phyloP scores from a whole-genome alignment of 2,113 vertebrate species.

The Menidia beryllina region DNA sequence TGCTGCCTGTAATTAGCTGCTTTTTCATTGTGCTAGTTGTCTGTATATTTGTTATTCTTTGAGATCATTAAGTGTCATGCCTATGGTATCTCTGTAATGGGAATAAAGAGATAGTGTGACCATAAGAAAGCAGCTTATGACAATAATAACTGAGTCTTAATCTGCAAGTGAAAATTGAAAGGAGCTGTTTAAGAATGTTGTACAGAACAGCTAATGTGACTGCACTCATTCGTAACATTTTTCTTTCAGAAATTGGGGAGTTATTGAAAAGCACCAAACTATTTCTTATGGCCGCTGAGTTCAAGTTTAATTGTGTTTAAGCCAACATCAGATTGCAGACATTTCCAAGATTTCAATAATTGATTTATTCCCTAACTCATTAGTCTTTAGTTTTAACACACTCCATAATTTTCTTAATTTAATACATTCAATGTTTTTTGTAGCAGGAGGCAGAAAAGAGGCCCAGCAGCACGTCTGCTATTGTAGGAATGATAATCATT shows the following conservation, averaged over 20 bases:
- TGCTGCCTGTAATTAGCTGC: not conserved
- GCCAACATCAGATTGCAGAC: too few species aligned
- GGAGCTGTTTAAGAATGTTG: not conserved
- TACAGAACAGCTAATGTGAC: not conserved
- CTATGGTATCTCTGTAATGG: not conserved
- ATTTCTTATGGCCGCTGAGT: too few species aligned
- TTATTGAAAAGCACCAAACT: too few species aligned
- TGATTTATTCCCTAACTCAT: too few species aligned
- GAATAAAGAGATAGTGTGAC: constrained; percentile 5
- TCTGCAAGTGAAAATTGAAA: not conserved
- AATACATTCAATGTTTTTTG: too few species aligned
- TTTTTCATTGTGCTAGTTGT: not conserved
- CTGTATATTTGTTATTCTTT: not conserved
- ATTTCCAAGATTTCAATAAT: too few species aligned
- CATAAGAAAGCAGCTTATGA: constrained; percentile 1
- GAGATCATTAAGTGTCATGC: not conserved
- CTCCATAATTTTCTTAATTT: too few species aligned
- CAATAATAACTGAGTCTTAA: not conserved
- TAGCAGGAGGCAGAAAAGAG: too few species aligned
- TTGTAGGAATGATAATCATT: not conserved
- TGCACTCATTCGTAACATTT: too few species aligned
- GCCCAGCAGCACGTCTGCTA: not conserved
- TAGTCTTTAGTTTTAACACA: too few species aligned
- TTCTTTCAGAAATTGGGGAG: too few species aligned
- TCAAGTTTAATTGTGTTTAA: too few species aligned